Evolutionary conservation across 2,113 vertebrate genomes (phyloP), one percentile per base, ranked within the genome.

Genomic region (Mobula hypostoma): DNA sequence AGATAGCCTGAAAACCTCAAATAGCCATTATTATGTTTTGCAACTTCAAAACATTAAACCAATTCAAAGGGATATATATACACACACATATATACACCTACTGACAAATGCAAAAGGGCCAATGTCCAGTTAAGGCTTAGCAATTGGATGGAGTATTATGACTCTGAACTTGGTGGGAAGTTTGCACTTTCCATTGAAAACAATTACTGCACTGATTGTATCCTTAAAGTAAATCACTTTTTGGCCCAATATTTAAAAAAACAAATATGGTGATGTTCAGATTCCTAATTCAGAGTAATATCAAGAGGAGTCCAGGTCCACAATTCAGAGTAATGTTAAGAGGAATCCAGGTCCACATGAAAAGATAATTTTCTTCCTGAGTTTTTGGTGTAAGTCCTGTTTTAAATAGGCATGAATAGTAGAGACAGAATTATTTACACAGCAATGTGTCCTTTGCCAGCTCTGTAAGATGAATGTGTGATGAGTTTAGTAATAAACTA

Each of bases 401-500:
- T 66, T 32, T 7, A 90, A n/a, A 29, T 5, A 2, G 5, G 7
- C 61, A 90, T 32, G 32, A 90, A 68, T 19, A 7, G n/a, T n/a
- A 66, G 85, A 11, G 11, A 32, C 32, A 63, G 61, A 66, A 29
- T 90, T 5, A 90, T 66, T 90, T 90, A 32, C n/a, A 90, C 61
- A 90, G 85, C 61, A 90, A 12, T 66, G 29, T n/a, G 29, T 68
- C 61, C 32, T 32, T 90, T 66, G 85, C 63, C 85, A 90, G 61
- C 9, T 61, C 85, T 90, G 85, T 93, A 56, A 56, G 36, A 36
- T 93, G 66, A 32, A 24, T 93, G 91, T 36, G 48, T 9, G 14
- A 93, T 93, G 24, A 70, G 24, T 74, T 93, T 24, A 48, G 72
- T 93, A 56, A 32, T 93, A 93, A 72, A 72, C 32, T 93, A 93